phyloP scores from a whole-genome alignment of 2,797 vertebrate species.

The Silurus aristotelis region DNA sequence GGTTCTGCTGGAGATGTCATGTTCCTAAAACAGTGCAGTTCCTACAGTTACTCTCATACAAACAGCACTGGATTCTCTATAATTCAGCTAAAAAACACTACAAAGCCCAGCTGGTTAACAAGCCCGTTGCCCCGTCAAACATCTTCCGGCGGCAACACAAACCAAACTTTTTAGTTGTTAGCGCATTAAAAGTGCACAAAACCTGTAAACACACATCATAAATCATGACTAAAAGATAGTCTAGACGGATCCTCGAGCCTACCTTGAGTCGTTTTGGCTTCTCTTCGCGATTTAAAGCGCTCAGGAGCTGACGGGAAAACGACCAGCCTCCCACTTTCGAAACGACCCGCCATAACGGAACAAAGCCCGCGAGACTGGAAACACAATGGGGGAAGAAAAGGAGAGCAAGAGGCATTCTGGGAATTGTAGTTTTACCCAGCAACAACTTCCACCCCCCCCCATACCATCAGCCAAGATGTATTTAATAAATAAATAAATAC shows the following conservation, averaged over 20 bases:
- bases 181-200: neutral
- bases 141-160: neutral
- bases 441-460: too few species aligned
- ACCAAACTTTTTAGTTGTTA: neutral
- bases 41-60: neutral
- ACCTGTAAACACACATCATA: too few species aligned
- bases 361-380: constrained; percentile 75
- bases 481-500: too few species aligned
- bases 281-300: neutral
- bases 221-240: neutral
- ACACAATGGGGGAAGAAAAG: neutral
- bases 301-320: neutral
- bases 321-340: constrained; percentile 60
- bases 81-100: too few species aligned
- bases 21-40: constrained; percentile 42
- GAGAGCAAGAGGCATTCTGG: constrained; percentile 36
- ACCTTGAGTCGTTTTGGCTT: too few species aligned
- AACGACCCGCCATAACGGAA: constrained; percentile 77
- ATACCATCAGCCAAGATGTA: too few species aligned
- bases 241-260: accelerated
- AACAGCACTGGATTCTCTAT: neutral
- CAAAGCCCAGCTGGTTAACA: neutral
- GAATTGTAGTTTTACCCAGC: constrained; percentile 35
- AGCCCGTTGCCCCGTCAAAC: neutral
- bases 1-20: constrained; percentile 82